phyloP scores from a whole-genome alignment of 2,113 vertebrate genomes.

The Columba janthina region DNA sequence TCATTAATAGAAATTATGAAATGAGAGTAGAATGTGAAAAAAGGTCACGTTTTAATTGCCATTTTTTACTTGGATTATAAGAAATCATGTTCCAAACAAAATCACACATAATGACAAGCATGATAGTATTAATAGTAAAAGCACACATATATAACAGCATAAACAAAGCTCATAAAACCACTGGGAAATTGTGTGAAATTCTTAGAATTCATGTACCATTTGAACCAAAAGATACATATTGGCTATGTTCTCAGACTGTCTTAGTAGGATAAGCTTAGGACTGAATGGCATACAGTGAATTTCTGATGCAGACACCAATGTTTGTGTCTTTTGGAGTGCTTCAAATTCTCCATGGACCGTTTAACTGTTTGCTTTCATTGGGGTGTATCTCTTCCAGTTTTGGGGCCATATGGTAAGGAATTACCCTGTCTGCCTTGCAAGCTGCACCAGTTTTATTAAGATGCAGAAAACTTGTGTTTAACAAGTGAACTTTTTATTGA shows the following conservation, averaged over 20 bases:
- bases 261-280: not conserved
- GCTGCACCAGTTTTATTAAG: not conserved
- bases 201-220: not conserved
- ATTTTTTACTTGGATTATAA: not conserved
- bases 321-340: not conserved
- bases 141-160: not conserved
- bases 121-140: not conserved
- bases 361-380: not conserved
- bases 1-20: not conserved
- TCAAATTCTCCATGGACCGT: not conserved
- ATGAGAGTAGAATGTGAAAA: not conserved
- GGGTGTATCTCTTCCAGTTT: not conserved
- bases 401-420: not conserved
- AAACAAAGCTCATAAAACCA: not conserved
- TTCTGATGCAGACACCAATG: not conserved
- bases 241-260: rapidly evolving
- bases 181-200: not conserved
- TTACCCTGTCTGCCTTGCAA: not conserved
- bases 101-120: not conserved
- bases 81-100: not conserved
- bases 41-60: not conserved
- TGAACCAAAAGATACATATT: not conserved
- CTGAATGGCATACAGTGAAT: not conserved
- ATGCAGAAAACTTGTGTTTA: not conserved
- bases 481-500: not conserved